A percentile compares a stretch with the other conserved stretches of the same genome.
These are phyloP conservation scores for Nowickia ferox DNA, from an alignment of 2,888 invertebrate genomes.

Conservation along the genomic window DNA sequence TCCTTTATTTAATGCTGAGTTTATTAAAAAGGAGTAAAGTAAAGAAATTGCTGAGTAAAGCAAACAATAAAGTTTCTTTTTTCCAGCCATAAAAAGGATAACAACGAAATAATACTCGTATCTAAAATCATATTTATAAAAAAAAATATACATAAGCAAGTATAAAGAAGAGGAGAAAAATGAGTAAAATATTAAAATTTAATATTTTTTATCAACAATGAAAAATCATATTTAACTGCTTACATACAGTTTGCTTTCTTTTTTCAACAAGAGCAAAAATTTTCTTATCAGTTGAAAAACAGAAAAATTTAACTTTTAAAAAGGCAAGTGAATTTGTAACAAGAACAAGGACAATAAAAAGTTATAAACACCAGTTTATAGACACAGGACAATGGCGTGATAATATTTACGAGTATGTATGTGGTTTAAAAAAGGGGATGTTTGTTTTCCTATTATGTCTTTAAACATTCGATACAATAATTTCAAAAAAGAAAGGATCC, in stretches of 20 bases:
- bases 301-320: conserved; percentile 48
- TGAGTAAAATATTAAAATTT: conserved; percentile 72
- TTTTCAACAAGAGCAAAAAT: conserved; percentile 7
- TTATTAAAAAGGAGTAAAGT: conserved; percentile 56
- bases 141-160: conserved; percentile 38
- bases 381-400: conserved; percentile 49
- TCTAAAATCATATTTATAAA: conserved; percentile 42
- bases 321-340: conserved; percentile 17
- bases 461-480: conserved; percentile 6
- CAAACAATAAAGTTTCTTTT: conserved; percentile 62
- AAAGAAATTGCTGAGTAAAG: conserved; percentile 67
- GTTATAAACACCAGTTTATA: conserved; percentile 52
- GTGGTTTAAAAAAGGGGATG: background rate
- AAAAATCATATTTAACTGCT: conserved; percentile 71
- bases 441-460: background rate
- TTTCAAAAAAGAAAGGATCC: background rate
- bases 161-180: conserved; percentile 49
- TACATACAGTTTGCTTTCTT: conserved; percentile 7
- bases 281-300: conserved; percentile 66
- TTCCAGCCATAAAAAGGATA: conserved; percentile 57
- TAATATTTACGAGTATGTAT: background rate
- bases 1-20: conserved; percentile 9
- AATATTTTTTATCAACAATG: conserved; percentile 70
- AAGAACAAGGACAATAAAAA: conserved; percentile 61
- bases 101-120: conserved; percentile 61